These are phyloP conservation scores for Melangyna quadrimaculata DNA, from an alignment of 2,888 invertebrate genomes.

Conservation along the genomic window DNA sequence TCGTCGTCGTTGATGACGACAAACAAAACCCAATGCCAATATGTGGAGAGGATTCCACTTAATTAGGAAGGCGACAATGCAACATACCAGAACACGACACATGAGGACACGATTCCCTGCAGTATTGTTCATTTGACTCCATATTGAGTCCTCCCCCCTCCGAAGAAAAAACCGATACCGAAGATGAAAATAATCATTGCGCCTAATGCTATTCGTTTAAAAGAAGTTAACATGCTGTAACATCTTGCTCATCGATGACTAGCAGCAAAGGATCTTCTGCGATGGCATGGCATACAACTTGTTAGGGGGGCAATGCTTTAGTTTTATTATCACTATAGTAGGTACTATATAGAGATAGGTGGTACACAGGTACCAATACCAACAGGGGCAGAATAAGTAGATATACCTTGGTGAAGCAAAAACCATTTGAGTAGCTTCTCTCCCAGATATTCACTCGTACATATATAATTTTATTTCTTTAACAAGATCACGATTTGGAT, in stretches of 20 bases:
- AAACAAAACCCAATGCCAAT: neutral
- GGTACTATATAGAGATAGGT: neutral
- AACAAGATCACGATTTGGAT: slow-evolving; percentile 75
- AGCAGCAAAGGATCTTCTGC: slow-evolving; percentile 39
- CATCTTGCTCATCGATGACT: slow-evolving; percentile 71
- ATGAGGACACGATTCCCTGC: slow-evolving; percentile 69
- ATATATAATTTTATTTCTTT: slow-evolving; percentile 71
- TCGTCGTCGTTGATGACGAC: neutral
- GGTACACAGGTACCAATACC: neutral
- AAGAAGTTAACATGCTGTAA: slow-evolving; percentile 70
- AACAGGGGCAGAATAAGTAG: slow-evolving; percentile 28
- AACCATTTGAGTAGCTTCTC: slow-evolving; percentile 17
- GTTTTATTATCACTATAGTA: slow-evolving; percentile 47
- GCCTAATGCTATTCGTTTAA: slow-evolving; percentile 70
- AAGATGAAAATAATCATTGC: slow-evolving; percentile 69
- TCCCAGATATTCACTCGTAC: slow-evolving; percentile 17
- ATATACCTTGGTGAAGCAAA: slow-evolving; percentile 4
- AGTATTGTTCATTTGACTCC: slow-evolving; percentile 70
- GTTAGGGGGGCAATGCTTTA: slow-evolving; percentile 18
- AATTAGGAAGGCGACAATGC: slow-evolving; percentile 75
- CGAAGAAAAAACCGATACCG: neutral
- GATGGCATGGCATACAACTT: slow-evolving; percentile 48
- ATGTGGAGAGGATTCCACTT: slow-evolving; percentile 72
- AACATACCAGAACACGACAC: slow-evolving; percentile 74
- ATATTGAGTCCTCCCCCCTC: neutral